Evolutionary conservation across 2,113 vertebrate species (phyloP).

Genomic region (Varanus salvator): DNA sequence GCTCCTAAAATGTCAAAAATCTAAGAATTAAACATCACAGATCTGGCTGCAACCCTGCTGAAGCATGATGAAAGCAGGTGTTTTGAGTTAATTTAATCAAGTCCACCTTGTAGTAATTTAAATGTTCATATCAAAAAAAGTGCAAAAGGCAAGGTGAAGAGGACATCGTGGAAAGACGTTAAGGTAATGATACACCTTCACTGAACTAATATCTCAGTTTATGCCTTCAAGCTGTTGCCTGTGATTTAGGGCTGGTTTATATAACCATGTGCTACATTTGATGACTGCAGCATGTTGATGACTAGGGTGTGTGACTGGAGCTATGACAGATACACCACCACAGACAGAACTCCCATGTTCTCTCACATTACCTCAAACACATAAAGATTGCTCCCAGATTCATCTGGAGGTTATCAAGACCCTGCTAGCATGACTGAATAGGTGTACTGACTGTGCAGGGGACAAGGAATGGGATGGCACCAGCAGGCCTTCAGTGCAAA

Average conservation of each 20-base stretch:
- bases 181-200: background rate
- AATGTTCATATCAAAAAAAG: constrained; percentile 6
- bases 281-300: background rate
- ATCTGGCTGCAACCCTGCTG: background rate
- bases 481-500: background rate
- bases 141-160: constrained; percentile 8
- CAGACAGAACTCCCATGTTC: background rate
- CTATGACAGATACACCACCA: background rate
- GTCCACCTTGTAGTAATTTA: constrained; percentile 18
- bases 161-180: background rate
- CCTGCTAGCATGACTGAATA: background rate
- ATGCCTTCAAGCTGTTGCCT: background rate
- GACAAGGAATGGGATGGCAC: background rate
- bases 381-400: background rate
- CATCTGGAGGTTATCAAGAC: background rate
- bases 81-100: constrained; percentile 25
- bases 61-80: constrained; percentile 6
- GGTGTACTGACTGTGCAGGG: no score
- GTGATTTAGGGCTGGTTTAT: constrained; percentile 13
- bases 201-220: background rate
- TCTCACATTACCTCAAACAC: background rate
- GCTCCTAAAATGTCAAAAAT: constrained; percentile 36
- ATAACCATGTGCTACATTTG: background rate
- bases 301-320: background rate
- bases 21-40: constrained; percentile 25